Base-by-base conservation (phyloP, 2,888 invertebrate genomes). In the Calliopum simillimum region DNA sequence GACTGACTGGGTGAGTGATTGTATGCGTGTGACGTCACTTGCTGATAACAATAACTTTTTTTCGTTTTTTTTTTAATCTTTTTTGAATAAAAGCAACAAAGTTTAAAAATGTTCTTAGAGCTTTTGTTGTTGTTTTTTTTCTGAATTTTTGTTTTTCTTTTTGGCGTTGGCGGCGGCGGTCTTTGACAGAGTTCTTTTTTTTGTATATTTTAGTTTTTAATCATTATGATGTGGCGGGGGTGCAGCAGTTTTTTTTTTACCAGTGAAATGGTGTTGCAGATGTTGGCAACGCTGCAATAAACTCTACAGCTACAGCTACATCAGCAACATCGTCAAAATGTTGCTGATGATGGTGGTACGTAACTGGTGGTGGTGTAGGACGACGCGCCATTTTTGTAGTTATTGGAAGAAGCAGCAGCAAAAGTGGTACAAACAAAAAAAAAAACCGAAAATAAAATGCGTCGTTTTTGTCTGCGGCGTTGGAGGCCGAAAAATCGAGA, bases 101-200 rank as follows among this genome's bases (percentile, higher is more conserved):
- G 23, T 19, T 19, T 6, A n/a, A 5, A 19, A 14, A 21, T 55
- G 21, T 46, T 49, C 19, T 64, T 13, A 4, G 55, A 23, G 12
- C 55, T 49, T 23, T 51, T 59, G n/a, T 16, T 62, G 44, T 49
- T 51, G 14, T 62, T 43, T 41, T 2, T n/a, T 68, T 68, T 55
- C 66, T 47, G 8, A 33, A 33, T 33, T 33, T 33, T 33, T 33
- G 33, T 33, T 33, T 51, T 49, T 33, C 8, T 51, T 49, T 53
- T 68, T 62, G 19, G 55, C 59, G 68, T 59, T 68, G 71, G 64
- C 61, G 71, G 68, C 69, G 71, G 71, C 71, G 68, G 71, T 68
- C 71, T 68, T 68, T 69, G 65, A 65, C 64, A 68, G 41, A 43
- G 23, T 41, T 16, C 4, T 33, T 56, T 41, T 53, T 53, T 23